Evolutionary conservation across 2,888 invertebrate genomes (phyloP).

Genomic region (Rhagium mordax): DNA sequence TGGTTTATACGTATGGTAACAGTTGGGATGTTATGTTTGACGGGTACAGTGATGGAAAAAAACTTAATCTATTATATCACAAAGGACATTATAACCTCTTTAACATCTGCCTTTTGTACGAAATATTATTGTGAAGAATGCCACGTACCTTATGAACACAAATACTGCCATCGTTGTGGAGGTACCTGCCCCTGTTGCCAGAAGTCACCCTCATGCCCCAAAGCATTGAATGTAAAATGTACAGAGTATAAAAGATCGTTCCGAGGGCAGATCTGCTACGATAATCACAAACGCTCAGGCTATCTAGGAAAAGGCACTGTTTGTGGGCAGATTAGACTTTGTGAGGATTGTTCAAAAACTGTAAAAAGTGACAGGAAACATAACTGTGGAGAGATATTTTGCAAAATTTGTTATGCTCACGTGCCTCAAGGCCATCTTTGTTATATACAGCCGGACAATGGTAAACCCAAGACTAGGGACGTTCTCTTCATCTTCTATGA

Average conservation of each 20-base stretch:
- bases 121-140: slow-evolving; percentile 33
- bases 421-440: slow-evolving; percentile 12
- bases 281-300: slow-evolving; percentile 18
- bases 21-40: slow-evolving; percentile 33
- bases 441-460: slow-evolving; percentile 29
- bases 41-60: slow-evolving; percentile 1
- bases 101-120: slow-evolving; percentile 38
- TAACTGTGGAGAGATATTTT: slow-evolving; percentile 23
- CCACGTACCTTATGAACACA: too few relatives aligned
- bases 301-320: slow-evolving; percentile 22
- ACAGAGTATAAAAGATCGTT: slow-evolving; percentile 2
- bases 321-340: slow-evolving; percentile 22
- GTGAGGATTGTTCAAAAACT: slow-evolving; percentile 5
- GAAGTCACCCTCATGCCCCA: too few relatives aligned
- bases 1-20: slow-evolving; percentile 29
- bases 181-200: too few relatives aligned
- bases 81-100: slow-evolving; percentile 35
- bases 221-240: too few relatives aligned
- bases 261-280: slow-evolving; percentile 29
- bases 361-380: too few relatives aligned
- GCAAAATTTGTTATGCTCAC: slow-evolving; percentile 25
- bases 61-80: slow-evolving; percentile 37
- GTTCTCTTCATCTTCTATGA: slow-evolving; percentile 39
- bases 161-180: too few relatives aligned
- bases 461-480: slow-evolving; percentile 27